Evolutionary conservation across 2,113 vertebrate genomes (phyloP).

Genomic region (Eira barbara): DNA sequence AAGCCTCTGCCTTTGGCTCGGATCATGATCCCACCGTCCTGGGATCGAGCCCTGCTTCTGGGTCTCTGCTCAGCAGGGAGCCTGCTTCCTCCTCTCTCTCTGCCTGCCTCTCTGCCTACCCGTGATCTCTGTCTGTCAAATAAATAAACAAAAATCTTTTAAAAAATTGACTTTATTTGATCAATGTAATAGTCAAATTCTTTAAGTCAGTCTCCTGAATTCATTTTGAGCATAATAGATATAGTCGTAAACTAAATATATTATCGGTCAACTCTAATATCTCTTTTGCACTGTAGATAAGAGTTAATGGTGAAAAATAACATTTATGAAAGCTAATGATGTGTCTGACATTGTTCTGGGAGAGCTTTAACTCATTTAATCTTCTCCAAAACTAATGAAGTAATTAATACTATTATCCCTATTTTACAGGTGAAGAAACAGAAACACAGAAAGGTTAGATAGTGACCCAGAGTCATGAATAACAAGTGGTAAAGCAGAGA

Average conservation of each 20-base stretch:
- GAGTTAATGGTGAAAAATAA: background rate
- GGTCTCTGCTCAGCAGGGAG: no score
- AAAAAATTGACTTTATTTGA: slow-evolving; percentile 7
- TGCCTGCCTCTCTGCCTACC: no score
- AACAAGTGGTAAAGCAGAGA: background rate
- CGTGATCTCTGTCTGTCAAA: no score
- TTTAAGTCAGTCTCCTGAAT: background rate
- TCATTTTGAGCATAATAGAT: background rate
- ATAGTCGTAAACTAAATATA: background rate
- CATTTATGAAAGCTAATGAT: background rate
- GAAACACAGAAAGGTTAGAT: background rate
- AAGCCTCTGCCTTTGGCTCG: no score
- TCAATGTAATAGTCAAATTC: slow-evolving; percentile 4
- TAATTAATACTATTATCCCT: background rate
- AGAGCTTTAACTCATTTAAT: background rate
- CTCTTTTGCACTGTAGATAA: slow-evolving; percentile 3
- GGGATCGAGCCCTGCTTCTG: rapidly evolving
- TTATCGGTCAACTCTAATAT: background rate
- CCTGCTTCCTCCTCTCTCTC: no score
- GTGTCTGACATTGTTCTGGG: background rate
- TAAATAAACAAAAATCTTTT: no score
- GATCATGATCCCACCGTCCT: no score
- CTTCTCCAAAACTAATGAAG: background rate
- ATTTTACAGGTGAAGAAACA: background rate
- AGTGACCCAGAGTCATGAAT: background rate